Percentiles rank a stretch among this genome's conserved stretches.
These are phyloP conservation scores for Leptinotarsa texana DNA, from an alignment of 1,140 invertebrate genomes.

Conservation along the genomic window DNA sequence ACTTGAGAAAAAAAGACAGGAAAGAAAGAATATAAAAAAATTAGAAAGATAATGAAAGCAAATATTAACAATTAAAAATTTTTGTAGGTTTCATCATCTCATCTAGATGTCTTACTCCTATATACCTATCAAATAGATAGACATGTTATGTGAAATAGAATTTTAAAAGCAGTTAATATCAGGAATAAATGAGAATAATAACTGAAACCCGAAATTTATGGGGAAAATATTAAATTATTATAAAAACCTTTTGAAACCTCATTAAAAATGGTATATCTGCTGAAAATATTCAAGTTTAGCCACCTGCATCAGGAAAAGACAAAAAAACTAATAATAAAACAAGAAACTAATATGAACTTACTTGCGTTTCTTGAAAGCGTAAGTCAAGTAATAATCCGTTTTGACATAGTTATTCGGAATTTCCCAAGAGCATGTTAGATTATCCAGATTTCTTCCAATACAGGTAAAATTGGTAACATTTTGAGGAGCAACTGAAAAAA, in stretches of 20 bases:
- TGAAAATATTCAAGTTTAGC: slow-evolving; percentile 7
- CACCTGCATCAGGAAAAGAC: not conserved
- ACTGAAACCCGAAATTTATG: not conserved
- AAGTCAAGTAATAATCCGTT: slow-evolving; percentile 60
- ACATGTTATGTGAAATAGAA: not conserved
- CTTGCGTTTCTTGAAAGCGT: not conserved
- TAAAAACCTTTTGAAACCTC: not conserved
- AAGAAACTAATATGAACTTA: slow-evolving; percentile 1
- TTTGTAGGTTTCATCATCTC: too few species aligned
- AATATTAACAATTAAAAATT: too few species aligned
- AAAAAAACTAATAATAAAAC: not conserved
- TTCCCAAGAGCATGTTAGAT: slow-evolving; percentile 67
- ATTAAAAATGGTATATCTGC: not conserved
- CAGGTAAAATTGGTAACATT: slow-evolving; percentile 66
- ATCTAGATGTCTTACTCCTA: too few species aligned
- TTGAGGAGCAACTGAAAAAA: slow-evolving; percentile 54
- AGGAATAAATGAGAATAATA: not conserved
- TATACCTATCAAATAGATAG: too few species aligned
- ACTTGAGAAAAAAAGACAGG: too few species aligned
- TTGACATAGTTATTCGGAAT: slow-evolving; percentile 55
- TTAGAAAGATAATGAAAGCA: too few species aligned
- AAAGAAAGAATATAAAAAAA: too few species aligned
- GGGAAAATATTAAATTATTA: not conserved
- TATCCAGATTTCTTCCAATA: slow-evolving; percentile 67
- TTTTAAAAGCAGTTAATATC: not conserved